Conservation (phyloP, 2,888 invertebrate genomes). For the Dastarcus helophoroides region DNA sequence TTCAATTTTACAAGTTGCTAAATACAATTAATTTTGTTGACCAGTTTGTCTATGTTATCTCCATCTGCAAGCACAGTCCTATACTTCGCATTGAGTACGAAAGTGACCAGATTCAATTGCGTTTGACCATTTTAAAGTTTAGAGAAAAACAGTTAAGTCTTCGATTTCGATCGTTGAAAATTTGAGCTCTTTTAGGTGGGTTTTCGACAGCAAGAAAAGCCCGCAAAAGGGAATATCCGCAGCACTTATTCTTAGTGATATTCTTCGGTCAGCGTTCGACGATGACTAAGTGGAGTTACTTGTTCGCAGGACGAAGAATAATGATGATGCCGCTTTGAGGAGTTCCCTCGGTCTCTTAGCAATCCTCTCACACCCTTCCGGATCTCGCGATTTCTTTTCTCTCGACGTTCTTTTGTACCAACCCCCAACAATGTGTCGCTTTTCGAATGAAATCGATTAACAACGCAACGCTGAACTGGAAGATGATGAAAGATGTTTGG, state of each 20-base stretch:
- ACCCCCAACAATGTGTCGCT: constrained; percentile 16
- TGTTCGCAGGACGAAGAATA: constrained; percentile 43
- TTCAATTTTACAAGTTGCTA: too few species aligned
- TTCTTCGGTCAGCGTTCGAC: constrained; percentile 35
- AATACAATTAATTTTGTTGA: too few species aligned
- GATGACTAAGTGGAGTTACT: constrained; percentile 45
- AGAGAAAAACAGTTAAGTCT: too few species aligned
- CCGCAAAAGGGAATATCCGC: constrained; percentile 25
- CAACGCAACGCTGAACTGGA: too few species aligned
- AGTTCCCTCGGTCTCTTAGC: constrained; percentile 32
- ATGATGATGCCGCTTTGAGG: constrained; percentile 41
- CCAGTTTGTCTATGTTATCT: too few species aligned
- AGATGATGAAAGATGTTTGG: too few species aligned
- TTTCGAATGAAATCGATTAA: constrained; percentile 14
- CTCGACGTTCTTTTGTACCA: constrained; percentile 20
- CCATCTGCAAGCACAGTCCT: too few species aligned
- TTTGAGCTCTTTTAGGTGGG: not conserved
- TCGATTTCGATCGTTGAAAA: too few species aligned
- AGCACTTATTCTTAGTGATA: constrained; percentile 28
- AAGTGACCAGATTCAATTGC: too few species aligned
- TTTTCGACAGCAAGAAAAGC: not conserved
- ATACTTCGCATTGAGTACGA: too few species aligned
- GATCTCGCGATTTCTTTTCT: constrained; percentile 29
- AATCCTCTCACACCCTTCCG: constrained; percentile 29
- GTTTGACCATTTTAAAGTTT: too few species aligned